These are phyloP conservation scores for Drosophila nr. perissopoda DNA, from an alignment of 2,888 invertebrate species.

Conservation along the genomic window DNA sequence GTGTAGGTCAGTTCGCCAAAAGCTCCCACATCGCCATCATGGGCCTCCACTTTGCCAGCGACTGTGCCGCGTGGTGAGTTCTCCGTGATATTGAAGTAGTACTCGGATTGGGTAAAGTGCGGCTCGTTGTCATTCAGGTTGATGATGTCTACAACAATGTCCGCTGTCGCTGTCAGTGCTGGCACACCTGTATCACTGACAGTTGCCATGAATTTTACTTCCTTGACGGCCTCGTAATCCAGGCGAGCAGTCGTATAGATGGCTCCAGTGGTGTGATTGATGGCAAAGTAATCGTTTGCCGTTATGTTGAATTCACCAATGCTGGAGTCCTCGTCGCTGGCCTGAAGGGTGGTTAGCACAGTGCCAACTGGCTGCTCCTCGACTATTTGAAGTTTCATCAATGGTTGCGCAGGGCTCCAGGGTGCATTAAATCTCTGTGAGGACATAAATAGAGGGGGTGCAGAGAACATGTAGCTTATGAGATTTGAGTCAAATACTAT, in stretches of 20 bases:
- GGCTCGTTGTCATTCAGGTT: constrained; percentile 96
- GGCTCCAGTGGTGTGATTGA: constrained; percentile 92
- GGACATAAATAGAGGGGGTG: background rate
- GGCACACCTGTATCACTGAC: constrained; percentile 96
- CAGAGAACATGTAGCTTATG: constrained; percentile 17
- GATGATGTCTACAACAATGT: constrained; percentile 90
- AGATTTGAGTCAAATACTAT: constrained; percentile 12
- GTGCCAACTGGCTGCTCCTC: constrained; percentile 94
- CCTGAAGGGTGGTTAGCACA: constrained; percentile 90
- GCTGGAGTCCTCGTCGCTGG: constrained; percentile 93
- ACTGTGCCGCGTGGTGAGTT: constrained; percentile 90
- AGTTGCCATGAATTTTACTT: constrained; percentile 91
- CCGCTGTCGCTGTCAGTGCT: constrained; percentile 91
- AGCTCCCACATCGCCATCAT: constrained; percentile 91
- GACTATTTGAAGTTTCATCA: constrained; percentile 88
- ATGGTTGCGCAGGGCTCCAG: constrained; percentile 89
- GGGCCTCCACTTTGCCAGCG: constrained; percentile 90
- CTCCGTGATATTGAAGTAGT: constrained; percentile 91
- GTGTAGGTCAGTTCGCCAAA: constrained; percentile 92
- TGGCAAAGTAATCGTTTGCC: constrained; percentile 91
- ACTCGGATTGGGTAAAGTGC: constrained; percentile 88
- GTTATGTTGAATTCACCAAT: constrained; percentile 89
- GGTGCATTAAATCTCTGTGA: constrained; percentile 89
- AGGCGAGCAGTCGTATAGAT: constrained; percentile 91
- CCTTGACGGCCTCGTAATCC: constrained; percentile 93